phyloP scores from a whole-genome alignment of 2,888 invertebrate genomes.

The Melanotus villosus region DNA sequence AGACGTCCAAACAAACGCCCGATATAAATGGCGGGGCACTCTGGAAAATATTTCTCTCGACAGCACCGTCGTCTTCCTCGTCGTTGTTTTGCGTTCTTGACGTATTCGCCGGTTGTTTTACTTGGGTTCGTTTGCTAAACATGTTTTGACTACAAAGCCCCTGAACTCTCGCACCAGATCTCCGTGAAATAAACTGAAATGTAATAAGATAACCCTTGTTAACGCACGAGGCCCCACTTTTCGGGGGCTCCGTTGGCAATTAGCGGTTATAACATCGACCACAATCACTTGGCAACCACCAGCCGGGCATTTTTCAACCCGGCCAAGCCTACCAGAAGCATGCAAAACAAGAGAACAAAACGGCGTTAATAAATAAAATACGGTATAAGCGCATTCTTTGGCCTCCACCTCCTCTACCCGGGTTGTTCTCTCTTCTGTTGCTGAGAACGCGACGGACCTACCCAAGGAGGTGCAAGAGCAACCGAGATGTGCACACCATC shows the following conservation, averaged over 20 bases:
- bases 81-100: constrained; percentile 7
- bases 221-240: constrained; percentile 28
- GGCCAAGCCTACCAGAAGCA: constrained; percentile 6
- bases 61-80: not conserved
- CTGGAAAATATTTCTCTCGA: constrained; percentile 14
- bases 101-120: constrained; percentile 21
- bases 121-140: constrained; percentile 33
- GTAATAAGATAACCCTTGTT: constrained; percentile 40
- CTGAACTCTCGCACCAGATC: constrained; percentile 23
- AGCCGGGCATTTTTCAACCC: not conserved
- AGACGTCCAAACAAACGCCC: constrained; percentile 13
- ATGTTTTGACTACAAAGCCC: constrained; percentile 33
- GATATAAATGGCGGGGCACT: not conserved
- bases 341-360: constrained; percentile 12
- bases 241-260: constrained; percentile 21
- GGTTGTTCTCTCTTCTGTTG: not conserved
- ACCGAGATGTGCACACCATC: constrained; percentile 9
- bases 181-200: constrained; percentile 30
- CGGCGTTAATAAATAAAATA: constrained; percentile 23
- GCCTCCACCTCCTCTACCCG: not conserved
- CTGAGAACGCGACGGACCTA: not conserved
- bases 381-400: not conserved
- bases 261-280: constrained; percentile 32
- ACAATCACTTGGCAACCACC: not conserved
- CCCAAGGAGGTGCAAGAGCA: not conserved